Percentiles rank a stretch among this genome's conserved stretches.
These are phyloP conservation scores for Bettongia penicillata DNA, from an alignment of 2,113 vertebrate species.

Conservation along the genomic window DNA sequence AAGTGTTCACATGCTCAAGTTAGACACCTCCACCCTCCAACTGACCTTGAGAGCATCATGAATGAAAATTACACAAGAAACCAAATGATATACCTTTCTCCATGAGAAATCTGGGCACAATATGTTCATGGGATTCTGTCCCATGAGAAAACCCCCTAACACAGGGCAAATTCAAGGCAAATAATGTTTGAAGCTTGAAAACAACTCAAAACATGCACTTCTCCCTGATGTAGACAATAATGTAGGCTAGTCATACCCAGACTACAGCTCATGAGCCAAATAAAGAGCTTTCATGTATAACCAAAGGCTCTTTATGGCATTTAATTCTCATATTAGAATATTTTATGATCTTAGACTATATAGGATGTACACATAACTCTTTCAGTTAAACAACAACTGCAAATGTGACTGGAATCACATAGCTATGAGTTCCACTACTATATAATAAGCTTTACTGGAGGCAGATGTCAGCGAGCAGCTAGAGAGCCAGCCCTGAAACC, in stretches of 20 bases:
- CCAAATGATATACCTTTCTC: not conserved
- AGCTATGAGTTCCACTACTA: not conserved
- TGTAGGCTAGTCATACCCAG: constrained; percentile 15
- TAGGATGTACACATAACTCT: not conserved
- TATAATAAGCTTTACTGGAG: constrained; percentile 2
- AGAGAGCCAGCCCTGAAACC: not conserved
- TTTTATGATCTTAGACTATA: constrained; percentile 4
- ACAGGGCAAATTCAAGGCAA: not conserved
- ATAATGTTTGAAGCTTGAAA: not conserved
- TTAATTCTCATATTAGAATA: not conserved
- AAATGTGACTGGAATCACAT: constrained; percentile 43
- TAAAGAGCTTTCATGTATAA: constrained; percentile 3
- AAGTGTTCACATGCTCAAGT: not conserved
- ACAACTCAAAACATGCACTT: constrained; percentile 13
- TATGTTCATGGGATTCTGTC: not conserved
- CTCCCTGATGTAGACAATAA: not conserved
- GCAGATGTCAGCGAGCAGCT: not conserved
- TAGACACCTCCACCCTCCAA: not conserved
- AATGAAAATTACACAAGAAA: not conserved
- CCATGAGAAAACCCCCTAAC: not conserved
- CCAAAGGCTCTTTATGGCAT: constrained; percentile 22
- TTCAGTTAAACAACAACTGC: constrained; percentile 42
- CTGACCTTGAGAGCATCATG: not conserved
- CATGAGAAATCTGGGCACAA: not conserved
- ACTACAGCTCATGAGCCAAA: constrained; percentile 10